Percentiles rank a stretch among this genome's conserved stretches.
Evolutionary conservation across 2,797 vertebrate species (phyloP).

Genomic region (Sternotherus odoratus): DNA sequence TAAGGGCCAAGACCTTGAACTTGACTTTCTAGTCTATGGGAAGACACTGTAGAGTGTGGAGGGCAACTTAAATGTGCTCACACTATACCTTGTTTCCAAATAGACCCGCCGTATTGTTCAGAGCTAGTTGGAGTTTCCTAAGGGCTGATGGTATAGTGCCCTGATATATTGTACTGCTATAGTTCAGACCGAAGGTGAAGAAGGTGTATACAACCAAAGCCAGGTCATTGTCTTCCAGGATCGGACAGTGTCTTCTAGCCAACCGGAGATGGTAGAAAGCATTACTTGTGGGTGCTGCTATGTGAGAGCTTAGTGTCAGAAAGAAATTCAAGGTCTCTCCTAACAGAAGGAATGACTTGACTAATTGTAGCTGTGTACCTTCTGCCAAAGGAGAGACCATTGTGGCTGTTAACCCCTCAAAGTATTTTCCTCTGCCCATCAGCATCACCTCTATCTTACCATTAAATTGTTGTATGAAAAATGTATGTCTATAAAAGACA

Average conservation of each 20-base stretch:
- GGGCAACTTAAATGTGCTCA: neutral
- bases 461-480: neutral
- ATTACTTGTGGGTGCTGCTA: neutral
- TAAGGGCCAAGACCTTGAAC: constrained; percentile 2
- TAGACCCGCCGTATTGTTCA: neutral
- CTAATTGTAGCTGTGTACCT: neutral
- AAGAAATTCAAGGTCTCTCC: neutral
- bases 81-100: neutral
- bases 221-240: neutral
- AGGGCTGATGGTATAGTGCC: neutral
- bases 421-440: neutral
- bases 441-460: neutral
- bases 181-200: neutral
- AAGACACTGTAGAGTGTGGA: neutral
- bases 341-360: neutral
- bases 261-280: neutral
- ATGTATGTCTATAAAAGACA: neutral
- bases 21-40: neutral
- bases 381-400: neutral
- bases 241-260: neutral
- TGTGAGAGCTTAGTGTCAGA: neutral
- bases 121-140: neutral
- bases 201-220: neutral
- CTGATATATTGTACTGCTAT: neutral
- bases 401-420: neutral